Conservation (phyloP, 2,113 vertebrate genomes). For the Phoxinus phoxinus region DNA sequence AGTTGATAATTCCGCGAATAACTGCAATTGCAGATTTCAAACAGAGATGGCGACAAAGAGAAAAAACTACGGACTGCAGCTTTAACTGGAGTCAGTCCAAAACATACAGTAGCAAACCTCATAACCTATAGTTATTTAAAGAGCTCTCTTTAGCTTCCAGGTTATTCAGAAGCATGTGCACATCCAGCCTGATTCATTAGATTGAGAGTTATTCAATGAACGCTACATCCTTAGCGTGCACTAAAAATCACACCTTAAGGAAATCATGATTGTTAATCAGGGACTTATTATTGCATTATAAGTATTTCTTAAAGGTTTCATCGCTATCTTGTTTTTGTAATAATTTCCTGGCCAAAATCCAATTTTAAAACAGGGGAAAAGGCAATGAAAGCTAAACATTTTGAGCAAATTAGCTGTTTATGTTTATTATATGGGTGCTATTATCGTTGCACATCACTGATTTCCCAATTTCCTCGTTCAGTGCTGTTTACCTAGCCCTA, state of each 20-base stretch:
- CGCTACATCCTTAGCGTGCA: conserved; percentile 23
- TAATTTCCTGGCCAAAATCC: conserved; percentile 55
- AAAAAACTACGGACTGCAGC: too few species aligned
- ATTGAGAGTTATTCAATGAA: conserved; percentile 25
- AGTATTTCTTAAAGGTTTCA: conserved; percentile 59
- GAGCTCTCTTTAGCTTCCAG: conserved; percentile 58
- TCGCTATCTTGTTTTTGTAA: conserved; percentile 47
- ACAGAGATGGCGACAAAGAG: too few species aligned
- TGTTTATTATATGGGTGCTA: conserved; percentile 85
- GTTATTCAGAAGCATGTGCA: conserved; percentile 34
- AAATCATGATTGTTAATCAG: conserved; percentile 57
- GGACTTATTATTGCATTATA: conserved; percentile 49
- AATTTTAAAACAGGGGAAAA: conserved; percentile 47
- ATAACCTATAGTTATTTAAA: conserved; percentile 64
- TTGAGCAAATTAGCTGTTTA: conserved; percentile 78
- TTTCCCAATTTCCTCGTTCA: conserved; percentile 79
- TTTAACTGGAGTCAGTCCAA: not conserved
- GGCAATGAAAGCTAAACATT: conserved; percentile 51
- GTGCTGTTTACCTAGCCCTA: conserved; percentile 75
- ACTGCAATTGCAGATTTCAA: too few species aligned
- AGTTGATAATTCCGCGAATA: too few species aligned
- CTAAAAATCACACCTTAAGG: conserved; percentile 55
- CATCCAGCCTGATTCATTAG: conserved; percentile 16
- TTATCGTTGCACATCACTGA: conserved; percentile 82
- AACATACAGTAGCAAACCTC: not conserved